Evolutionary conservation across 2,113 vertebrate species (phyloP), one percentile per base, ranked within the genome.

Genomic region (Antigone vipio): DNA sequence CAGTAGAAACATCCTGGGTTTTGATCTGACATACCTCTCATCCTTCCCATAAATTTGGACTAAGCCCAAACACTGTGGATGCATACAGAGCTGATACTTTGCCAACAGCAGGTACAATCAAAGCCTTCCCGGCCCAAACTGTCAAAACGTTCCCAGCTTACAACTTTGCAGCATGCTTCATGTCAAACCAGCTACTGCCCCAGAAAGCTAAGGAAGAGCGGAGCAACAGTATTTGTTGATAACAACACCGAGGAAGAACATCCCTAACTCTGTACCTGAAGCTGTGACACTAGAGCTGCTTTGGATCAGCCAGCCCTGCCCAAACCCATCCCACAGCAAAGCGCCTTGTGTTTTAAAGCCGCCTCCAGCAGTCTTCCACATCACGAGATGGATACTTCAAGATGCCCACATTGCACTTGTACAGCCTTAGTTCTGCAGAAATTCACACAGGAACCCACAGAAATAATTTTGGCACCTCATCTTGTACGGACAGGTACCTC

Each of bases 371-470:
- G 32, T 62, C 30, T 30, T 42, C 64, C 7, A 5, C 13, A 85
- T 17, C 71, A 72, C 0, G 0, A 87, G 60, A 53, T 6, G 4
- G 47, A 56, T 60, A 44, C 10, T 75, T 78, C 34, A 45, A 59
- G 62, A 90, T 2, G 4, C 19, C 8, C 42, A 58, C 0, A 0
- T 5, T 85, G 62, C 26, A 62, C 29, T 62, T 60, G 12, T 22
- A 66, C 26, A 82, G 42, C 38, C 20, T 40, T 22, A 68, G 45
- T 23, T 82, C 85, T 34, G 16, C 50, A 76, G 22, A 47, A 87
- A 49, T 47, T 47, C 50, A 66, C 59, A 69, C 2, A 58, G 24
- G 22, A 87, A 29, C 21, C 20, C 62, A 86, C 17, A 60, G 11
- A 82, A 87, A 56, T 29, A 0, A 1, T 69, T 95, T 21, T 59